These are phyloP conservation scores for Oscheius myriophilus DNA, from an alignment of 2,888 invertebrate species.

Conservation along the genomic window DNA sequence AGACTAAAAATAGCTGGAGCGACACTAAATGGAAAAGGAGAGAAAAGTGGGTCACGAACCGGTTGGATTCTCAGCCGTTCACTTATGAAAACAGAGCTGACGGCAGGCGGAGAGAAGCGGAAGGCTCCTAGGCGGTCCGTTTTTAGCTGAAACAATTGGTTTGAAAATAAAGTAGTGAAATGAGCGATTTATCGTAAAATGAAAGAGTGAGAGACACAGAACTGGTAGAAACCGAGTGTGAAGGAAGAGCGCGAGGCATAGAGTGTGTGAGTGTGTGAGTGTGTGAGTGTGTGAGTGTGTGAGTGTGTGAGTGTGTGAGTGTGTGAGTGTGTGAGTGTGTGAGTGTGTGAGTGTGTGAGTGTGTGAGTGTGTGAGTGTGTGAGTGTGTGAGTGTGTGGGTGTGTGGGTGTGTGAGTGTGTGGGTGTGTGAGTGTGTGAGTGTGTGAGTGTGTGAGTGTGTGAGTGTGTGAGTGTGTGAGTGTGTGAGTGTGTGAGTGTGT, in stretches of 20 bases:
- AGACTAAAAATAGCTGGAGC: not conserved
- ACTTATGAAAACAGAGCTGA: constrained; percentile 19
- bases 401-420: too few relatives aligned
- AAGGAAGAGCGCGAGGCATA: not conserved
- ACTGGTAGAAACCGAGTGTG: not conserved
- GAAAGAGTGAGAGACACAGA: not conserved
- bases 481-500: too few relatives aligned
- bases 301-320: too few relatives aligned
- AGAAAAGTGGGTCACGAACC: not conserved
- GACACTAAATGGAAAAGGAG: not conserved
- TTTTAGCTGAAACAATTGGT: constrained; percentile 23
- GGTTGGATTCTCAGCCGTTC: constrained; percentile 19
- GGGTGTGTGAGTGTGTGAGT: too few relatives aligned
- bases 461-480: too few relatives aligned
- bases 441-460: too few relatives aligned
- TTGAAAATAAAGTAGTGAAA: not conserved
- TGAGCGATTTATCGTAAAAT: not conserved
- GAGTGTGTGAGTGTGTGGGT: too few relatives aligned
- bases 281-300: too few relatives aligned
- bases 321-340: too few relatives aligned
- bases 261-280: not conserved
- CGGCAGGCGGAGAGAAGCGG: constrained; percentile 25
- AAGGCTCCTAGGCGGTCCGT: constrained; percentile 31
- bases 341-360: too few relatives aligned
- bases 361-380: too few relatives aligned